Conservation (phyloP, 2,113 vertebrate species). For the Petaurus breviceps region DNA sequence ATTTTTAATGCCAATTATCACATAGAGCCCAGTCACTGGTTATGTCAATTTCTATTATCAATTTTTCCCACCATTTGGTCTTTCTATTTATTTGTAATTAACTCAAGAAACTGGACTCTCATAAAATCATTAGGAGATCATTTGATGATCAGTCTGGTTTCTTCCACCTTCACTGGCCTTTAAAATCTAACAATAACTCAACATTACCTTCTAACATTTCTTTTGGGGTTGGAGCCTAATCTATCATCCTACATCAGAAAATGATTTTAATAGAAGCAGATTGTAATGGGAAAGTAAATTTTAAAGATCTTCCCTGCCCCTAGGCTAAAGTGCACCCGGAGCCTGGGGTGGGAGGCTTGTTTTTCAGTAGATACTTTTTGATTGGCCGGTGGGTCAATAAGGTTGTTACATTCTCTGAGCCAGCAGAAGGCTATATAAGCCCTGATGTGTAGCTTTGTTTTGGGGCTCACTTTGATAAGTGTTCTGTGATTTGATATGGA, state of each 20-base stretch:
- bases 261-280: not conserved
- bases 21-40: not conserved
- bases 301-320: too few relatives aligned
- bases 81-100: not conserved
- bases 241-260: not conserved
- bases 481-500: too few relatives aligned
- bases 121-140: not conserved
- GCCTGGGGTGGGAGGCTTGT: too few relatives aligned
- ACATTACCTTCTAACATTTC: not conserved
- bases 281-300: too few relatives aligned
- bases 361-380: too few relatives aligned
- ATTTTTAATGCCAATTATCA: not conserved
- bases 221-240: not conserved
- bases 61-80: not conserved
- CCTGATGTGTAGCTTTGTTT: too few relatives aligned
- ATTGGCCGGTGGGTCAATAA: too few relatives aligned
- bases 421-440: too few relatives aligned
- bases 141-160: not conserved
- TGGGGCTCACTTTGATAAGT: too few relatives aligned
- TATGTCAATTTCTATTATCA: not conserved
- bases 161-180: not conserved
- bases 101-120: not conserved
- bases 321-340: too few relatives aligned
- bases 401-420: too few relatives aligned
- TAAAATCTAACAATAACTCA: not conserved